Conservation (phyloP, 2,888 invertebrate genomes). For the Lepidocyrtinus sp. region DNA sequence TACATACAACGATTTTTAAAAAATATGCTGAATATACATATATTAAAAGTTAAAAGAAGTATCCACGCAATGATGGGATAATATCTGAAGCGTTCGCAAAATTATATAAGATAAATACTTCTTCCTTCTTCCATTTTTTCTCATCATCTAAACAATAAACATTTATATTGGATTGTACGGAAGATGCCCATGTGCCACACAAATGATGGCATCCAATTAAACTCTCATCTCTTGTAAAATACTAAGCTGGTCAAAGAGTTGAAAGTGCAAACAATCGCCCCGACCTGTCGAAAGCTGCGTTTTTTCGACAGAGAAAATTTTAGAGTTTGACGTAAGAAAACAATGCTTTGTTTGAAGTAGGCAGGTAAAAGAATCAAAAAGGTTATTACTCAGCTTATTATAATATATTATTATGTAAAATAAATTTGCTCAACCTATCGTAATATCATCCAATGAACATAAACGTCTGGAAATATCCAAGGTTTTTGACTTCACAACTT, state of each 20-base stretch:
- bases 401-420: too few relatives aligned
- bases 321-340: too few relatives aligned
- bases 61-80: neutral
- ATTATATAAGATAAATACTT: neutral
- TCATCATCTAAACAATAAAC: neutral
- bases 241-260: neutral
- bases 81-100: neutral
- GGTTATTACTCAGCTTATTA: too few relatives aligned
- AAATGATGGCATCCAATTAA: neutral
- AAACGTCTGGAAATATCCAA: too few relatives aligned
- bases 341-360: too few relatives aligned
- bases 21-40: neutral
- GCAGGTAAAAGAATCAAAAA: too few relatives aligned
- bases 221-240: neutral
- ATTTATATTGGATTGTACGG: neutral
- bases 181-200: neutral
- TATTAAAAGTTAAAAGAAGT: neutral
- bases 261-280: neutral
- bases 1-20: too few relatives aligned
- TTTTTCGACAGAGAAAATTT: neutral
- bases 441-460: too few relatives aligned
- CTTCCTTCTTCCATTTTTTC: slow-evolving; percentile 4
- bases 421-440: too few relatives aligned
- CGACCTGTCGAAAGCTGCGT: neutral
- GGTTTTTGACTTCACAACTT: too few relatives aligned